Evolutionary conservation across 2,797 vertebrate species (phyloP).

Genomic region (Luscinia luscinia): DNA sequence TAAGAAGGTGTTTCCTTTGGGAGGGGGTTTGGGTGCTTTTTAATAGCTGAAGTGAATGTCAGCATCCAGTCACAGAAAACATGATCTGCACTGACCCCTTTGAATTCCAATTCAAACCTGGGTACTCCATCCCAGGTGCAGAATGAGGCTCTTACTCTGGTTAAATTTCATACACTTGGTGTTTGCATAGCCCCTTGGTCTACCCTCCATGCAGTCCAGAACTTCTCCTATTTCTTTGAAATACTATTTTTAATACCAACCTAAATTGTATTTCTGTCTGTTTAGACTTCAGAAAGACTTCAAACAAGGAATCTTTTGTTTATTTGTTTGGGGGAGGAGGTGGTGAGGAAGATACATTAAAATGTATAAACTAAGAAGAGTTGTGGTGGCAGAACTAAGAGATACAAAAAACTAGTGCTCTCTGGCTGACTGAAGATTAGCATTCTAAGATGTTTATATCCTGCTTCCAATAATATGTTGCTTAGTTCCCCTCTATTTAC

Average conservation of each 20-base stretch:
- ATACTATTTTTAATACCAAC: neutral
- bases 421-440: neutral
- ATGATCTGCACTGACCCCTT: neutral
- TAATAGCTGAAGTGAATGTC: neutral
- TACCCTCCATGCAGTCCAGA: neutral
- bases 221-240: neutral
- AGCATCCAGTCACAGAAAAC: neutral
- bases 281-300: neutral
- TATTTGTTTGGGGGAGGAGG: neutral
- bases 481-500: constrained; percentile 25
- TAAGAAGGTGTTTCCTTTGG: neutral
- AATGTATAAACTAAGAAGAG: neutral
- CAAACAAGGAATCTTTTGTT: neutral
- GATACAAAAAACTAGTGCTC: neutral
- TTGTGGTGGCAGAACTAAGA: neutral
- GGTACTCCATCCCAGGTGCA: neutral
- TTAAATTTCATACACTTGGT: neutral
- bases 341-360: neutral
- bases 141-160: neutral
- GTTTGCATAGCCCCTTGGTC: neutral
- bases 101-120: neutral
- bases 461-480: constrained; percentile 17
- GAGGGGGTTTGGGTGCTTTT: neutral
- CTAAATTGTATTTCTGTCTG: neutral
- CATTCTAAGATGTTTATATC: neutral